phyloP scores from a whole-genome alignment of 2,113 vertebrate species.

The Panthera leo region DNA sequence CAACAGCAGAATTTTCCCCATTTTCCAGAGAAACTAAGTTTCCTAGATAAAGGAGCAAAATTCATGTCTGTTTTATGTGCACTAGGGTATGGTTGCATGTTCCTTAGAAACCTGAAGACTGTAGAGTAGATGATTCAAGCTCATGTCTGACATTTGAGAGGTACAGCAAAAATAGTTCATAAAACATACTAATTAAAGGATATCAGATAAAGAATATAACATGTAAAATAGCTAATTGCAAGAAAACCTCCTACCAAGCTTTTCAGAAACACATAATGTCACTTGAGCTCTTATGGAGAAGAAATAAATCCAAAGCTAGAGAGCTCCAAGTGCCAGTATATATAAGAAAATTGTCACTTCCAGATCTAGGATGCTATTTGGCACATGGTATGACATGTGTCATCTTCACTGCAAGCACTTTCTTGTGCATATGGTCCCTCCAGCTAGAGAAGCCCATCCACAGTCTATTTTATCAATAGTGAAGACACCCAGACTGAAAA shows the following conservation, averaged over 20 bases:
- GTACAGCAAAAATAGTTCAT: background rate
- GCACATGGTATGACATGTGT: slow-evolving; percentile 81
- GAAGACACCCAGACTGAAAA: slow-evolving; percentile 71
- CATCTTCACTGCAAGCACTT: slow-evolving; percentile 69
- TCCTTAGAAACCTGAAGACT: background rate
- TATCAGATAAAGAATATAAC: slow-evolving; percentile 42
- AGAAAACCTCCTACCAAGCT: slow-evolving; percentile 31
- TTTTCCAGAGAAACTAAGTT: slow-evolving; percentile 20
- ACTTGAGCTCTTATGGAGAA: slow-evolving; percentile 63
- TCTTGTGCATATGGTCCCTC: slow-evolving; percentile 77
- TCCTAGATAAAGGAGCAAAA: slow-evolving; percentile 15
- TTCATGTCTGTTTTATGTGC: background rate
- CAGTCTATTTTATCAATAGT: slow-evolving; percentile 77
- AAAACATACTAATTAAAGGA: slow-evolving; percentile 17
- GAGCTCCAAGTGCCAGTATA: slow-evolving; percentile 69
- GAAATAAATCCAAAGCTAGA: slow-evolving; percentile 64
- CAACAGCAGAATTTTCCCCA: background rate
- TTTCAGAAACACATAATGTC: slow-evolving; percentile 63
- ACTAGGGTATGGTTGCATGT: background rate
- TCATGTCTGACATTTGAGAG: background rate
- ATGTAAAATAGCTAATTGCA: slow-evolving; percentile 61
- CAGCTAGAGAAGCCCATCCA: slow-evolving; percentile 55
- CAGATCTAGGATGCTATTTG: slow-evolving; percentile 77
- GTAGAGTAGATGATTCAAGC: background rate
- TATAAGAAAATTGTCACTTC: slow-evolving; percentile 79